These are phyloP conservation scores for Bhutanitis thaidina DNA, from an alignment of 2,888 invertebrate species.

Conservation along the genomic window DNA sequence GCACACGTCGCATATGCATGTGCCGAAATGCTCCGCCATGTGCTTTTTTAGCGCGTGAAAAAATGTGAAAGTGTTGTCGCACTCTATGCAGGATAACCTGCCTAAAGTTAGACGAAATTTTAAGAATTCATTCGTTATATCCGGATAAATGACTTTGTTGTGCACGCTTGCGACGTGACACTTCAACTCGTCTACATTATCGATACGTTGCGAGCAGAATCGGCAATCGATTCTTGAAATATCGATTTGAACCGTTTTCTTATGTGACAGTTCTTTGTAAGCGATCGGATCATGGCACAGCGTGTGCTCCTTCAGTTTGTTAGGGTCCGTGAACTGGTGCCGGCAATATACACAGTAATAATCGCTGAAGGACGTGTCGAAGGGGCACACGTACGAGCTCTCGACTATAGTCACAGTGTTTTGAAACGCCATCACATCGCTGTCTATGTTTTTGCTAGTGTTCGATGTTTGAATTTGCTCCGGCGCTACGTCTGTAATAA, in stretches of 20 bases:
- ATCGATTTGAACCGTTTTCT: constrained; percentile 52
- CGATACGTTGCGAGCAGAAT: constrained; percentile 45
- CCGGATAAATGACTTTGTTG: constrained; percentile 33
- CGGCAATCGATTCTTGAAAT: constrained; percentile 56
- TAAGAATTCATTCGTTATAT: constrained; percentile 46
- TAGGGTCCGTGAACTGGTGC: constrained; percentile 50
- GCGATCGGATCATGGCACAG: constrained; percentile 47
- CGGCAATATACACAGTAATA: constrained; percentile 53
- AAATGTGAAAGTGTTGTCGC: constrained; percentile 38
- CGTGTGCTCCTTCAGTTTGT: constrained; percentile 52
- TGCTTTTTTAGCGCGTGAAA: constrained; percentile 63
- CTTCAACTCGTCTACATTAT: constrained; percentile 44
- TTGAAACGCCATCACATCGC: constrained; percentile 38
- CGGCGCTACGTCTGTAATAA: constrained; percentile 13
- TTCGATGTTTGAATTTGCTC: neutral
- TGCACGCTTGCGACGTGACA: constrained; percentile 44
- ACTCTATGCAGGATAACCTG: constrained; percentile 43
- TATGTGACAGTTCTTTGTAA: constrained; percentile 44
- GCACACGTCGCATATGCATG: constrained; percentile 62
- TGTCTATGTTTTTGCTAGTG: constrained; percentile 16
- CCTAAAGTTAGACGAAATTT: constrained; percentile 48
- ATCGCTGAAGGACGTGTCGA: constrained; percentile 57
- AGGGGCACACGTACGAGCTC: constrained; percentile 59
- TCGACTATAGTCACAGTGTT: constrained; percentile 53
- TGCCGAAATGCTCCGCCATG: constrained; percentile 66